These are phyloP conservation scores for Campylomormyrus numenius DNA, from an alignment of 2,113 vertebrate species.

Conservation along the genomic window DNA sequence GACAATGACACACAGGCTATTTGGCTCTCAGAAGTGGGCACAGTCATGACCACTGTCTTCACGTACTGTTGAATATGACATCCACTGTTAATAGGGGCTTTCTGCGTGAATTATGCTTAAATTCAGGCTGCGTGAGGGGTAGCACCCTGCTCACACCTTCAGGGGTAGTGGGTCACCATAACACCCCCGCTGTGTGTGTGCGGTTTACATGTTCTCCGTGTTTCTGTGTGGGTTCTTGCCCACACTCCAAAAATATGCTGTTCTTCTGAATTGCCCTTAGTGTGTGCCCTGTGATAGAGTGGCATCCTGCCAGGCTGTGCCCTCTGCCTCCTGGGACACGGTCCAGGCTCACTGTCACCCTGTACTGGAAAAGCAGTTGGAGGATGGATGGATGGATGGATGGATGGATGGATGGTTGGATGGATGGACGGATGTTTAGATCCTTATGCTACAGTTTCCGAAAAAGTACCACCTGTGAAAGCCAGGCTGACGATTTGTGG, in stretches of 20 bases:
- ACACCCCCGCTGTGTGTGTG: background rate
- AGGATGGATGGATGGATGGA: background rate
- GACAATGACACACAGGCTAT: background rate
- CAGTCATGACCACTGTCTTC: background rate
- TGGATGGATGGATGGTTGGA: background rate
- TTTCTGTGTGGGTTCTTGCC: background rate
- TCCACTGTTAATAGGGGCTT: background rate
- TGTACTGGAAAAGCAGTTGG: background rate
- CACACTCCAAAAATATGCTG: background rate
- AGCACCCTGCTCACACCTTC: background rate
- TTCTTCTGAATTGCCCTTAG: background rate
- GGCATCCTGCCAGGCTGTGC: background rate
- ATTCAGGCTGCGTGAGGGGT: background rate
- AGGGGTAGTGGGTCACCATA: background rate
- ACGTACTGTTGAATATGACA: background rate
- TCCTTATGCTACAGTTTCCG: background rate
- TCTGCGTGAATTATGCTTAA: background rate
- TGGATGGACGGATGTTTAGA: background rate
- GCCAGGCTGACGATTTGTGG: background rate
- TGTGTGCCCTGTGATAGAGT: background rate
- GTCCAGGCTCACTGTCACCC: background rate
- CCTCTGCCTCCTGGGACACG: background rate
- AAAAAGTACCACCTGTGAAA: background rate
- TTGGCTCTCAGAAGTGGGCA: background rate
- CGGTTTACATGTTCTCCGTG: background rate